Evolutionary conservation across 2,113 vertebrate genomes (phyloP).

Genomic region (Paradoxurus hermaphroditus): DNA sequence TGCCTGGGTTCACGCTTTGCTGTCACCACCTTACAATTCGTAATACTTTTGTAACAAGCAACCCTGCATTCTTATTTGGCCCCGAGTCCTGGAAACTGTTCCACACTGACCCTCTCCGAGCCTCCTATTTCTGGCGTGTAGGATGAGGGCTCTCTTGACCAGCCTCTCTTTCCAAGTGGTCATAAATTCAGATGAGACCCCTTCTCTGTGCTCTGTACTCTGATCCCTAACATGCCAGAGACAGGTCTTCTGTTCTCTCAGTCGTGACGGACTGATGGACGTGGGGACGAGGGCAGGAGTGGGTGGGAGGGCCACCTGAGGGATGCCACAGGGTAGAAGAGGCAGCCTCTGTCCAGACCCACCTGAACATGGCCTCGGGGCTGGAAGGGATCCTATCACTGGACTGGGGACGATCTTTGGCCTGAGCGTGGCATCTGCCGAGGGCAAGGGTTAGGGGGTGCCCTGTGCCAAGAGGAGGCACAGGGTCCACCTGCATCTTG

Average conservation of each 20-base stretch:
- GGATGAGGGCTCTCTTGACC: neutral
- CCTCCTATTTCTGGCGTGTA: neutral
- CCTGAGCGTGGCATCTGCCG: neutral
- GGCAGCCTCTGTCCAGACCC: neutral
- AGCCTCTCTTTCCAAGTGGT: neutral
- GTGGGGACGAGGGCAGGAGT: neutral
- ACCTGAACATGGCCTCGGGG: neutral
- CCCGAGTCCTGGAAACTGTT: neutral
- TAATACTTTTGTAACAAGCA: neutral
- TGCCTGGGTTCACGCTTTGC: neutral
- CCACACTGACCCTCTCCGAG: too few relatives aligned
- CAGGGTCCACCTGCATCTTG: neutral
- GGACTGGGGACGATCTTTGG: neutral
- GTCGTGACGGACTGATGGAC: accelerated
- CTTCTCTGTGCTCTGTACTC: neutral
- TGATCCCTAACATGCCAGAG: neutral
- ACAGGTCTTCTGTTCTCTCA: neutral
- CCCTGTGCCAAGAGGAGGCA: neutral
- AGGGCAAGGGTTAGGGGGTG: neutral
- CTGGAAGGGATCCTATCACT: neutral
- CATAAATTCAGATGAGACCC: neutral
- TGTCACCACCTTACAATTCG: neutral
- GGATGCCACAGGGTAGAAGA: neutral
- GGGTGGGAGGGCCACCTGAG: neutral
- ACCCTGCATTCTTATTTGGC: neutral